These are phyloP conservation scores for Takifugu rubripes DNA, from an alignment of 2,797 vertebrate genomes.

Conservation along the genomic window DNA sequence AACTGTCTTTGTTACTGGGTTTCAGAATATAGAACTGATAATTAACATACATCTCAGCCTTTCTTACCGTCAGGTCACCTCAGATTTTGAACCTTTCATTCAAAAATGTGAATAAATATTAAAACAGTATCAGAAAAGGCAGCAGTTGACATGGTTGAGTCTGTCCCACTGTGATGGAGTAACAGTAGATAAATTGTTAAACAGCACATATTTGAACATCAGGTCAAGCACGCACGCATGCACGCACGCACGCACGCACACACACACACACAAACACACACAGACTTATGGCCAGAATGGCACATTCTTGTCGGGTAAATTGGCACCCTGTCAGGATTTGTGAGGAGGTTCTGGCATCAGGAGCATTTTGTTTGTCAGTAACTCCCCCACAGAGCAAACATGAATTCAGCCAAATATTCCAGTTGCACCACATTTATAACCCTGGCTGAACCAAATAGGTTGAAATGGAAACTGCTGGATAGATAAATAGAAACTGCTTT, in stretches of 20 bases:
- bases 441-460: constrained; percentile 18
- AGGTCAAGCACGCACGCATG: not conserved
- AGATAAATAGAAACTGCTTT: not conserved
- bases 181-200: no score
- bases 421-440: constrained; percentile 34
- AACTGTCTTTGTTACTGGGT: no score
- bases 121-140: no score
- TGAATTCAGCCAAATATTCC: constrained; percentile 49
- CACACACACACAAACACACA: constrained; percentile 9
- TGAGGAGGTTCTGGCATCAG: constrained; percentile 57
- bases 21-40: no score
- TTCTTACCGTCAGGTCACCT: no score
- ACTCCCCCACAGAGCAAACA: constrained; percentile 59
- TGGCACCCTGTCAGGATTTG: constrained; percentile 69
- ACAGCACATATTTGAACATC: constrained; percentile 10
- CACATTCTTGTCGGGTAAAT: constrained; percentile 67
- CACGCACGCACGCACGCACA: not conserved
- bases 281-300: constrained; percentile 28
- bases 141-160: no score
- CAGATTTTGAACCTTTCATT: no score
- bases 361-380: constrained; percentile 65
- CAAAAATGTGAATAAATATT: no score
- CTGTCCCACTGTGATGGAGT: no score
- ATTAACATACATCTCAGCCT: no score
- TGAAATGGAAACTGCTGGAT: constrained; percentile 33